Percentiles rank a stretch among this genome's conserved stretches.
phyloP scores from a whole-genome alignment of 2,797 vertebrate genomes.

The Psittacula echo region DNA sequence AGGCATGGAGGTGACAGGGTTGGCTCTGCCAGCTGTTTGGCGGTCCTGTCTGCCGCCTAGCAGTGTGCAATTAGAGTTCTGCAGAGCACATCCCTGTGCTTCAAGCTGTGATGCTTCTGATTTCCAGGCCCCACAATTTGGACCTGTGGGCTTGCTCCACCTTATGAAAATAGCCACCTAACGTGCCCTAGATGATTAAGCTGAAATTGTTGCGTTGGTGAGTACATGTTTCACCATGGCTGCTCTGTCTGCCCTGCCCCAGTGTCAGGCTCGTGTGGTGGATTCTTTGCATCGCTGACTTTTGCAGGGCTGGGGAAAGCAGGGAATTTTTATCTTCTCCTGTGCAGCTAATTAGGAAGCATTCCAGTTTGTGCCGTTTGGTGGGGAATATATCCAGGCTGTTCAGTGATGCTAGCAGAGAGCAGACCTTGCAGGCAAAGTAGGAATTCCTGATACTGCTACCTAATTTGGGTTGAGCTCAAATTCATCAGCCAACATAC shows the following conservation, averaged over 20 bases:
- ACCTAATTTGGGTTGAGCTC: neutral
- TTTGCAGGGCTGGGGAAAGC: neutral
- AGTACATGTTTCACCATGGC: rapidly evolving
- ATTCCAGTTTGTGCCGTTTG: neutral
- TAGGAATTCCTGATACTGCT: neutral
- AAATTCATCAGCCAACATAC: neutral
- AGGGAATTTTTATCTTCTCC: slow-evolving; percentile 9
- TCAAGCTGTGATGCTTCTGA: slow-evolving; percentile 16
- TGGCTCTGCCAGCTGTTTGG: slow-evolving; percentile 44
- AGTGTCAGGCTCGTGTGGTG: rapidly evolving
- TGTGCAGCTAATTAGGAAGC: slow-evolving; percentile 31
- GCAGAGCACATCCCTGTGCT: slow-evolving; percentile 18
- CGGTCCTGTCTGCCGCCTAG: neutral
- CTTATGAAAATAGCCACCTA: neutral
- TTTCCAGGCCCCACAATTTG: neutral
- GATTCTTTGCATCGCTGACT: neutral
- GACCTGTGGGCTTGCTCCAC: neutral
- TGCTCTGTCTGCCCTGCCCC: neutral
- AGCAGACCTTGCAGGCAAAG: neutral
- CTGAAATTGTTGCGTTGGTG: neutral
- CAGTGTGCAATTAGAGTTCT: slow-evolving; percentile 1
- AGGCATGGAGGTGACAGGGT: slow-evolving; percentile 3
- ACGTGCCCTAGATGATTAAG: neutral
- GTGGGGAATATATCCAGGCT: slow-evolving; percentile 21
- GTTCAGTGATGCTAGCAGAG: neutral